A percentile compares a stretch with the other conserved stretches of the same genome.
These are phyloP conservation scores for Passer montanus DNA, from an alignment of 2,113 vertebrate genomes.

Conservation along the genomic window DNA sequence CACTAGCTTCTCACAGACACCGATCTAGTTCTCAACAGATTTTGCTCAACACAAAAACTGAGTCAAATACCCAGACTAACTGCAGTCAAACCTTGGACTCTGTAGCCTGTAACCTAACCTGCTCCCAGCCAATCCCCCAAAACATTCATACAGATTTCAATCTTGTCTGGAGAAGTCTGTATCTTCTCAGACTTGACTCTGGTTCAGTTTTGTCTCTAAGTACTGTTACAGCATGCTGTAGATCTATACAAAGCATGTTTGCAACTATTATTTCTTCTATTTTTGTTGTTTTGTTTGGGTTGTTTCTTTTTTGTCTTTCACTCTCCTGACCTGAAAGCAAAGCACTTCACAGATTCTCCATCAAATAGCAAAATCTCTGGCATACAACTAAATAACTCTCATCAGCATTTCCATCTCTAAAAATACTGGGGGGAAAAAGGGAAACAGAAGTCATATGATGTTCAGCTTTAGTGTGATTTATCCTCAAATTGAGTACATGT, in stretches of 20 bases:
- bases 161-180: not conserved
- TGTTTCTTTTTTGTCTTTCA: not conserved
- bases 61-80: not conserved
- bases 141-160: constrained; percentile 16
- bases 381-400: not conserved
- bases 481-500: not conserved
- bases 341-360: not conserved
- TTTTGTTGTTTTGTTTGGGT: not conserved
- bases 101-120: not conserved
- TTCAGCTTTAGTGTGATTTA: constrained; percentile 33
- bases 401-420: constrained; percentile 14
- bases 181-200: not conserved
- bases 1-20: not conserved
- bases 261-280: not conserved
- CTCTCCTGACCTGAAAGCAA: not conserved
- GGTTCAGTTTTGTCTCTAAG: not conserved
- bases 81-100: not conserved
- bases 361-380: constrained; percentile 8
- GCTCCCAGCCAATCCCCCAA: not conserved
- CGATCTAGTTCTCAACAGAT: not conserved
- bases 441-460: constrained; percentile 16
- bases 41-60: not conserved
- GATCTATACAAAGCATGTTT: not conserved
- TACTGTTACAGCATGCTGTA: not conserved
- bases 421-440: not conserved